Conservation (phyloP, 2,888 invertebrate species). For the Sinodicranocentrus sp. region DNA sequence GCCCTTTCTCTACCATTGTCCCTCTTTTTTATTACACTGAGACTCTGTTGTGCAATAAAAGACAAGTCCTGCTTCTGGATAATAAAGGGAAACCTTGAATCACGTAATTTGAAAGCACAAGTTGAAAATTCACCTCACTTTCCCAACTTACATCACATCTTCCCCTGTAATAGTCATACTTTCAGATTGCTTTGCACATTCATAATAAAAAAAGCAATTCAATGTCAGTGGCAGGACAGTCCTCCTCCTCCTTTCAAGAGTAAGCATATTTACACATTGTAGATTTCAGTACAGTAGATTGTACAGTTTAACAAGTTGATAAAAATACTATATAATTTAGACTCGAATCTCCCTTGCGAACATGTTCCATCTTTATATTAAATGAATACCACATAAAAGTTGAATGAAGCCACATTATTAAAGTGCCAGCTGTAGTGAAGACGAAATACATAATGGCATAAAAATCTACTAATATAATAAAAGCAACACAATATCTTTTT, state of each 20-base stretch:
- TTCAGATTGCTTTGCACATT: constrained; percentile 18
- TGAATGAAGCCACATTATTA: constrained; percentile 23
- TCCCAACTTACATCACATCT: neutral
- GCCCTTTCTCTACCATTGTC: neutral
- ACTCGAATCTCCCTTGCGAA: neutral
- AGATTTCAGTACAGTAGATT: no score
- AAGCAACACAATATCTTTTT: constrained; percentile 19
- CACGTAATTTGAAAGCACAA: neutral
- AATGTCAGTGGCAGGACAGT: constrained; percentile 30
- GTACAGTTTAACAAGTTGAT: constrained; percentile 8
- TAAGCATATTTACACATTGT: neutral
- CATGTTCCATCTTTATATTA: neutral
- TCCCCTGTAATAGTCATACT: constrained; percentile 1
- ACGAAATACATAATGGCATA: neutral
- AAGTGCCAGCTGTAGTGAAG: neutral
- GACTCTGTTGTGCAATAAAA: constrained; percentile 23
- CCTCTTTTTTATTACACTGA: constrained; percentile 12
- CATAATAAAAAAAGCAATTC: constrained; percentile 38
- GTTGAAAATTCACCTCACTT: constrained; percentile 6
- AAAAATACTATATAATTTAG: constrained; percentile 11
- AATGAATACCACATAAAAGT: neutral
- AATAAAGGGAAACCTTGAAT: neutral
- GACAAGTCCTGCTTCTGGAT: neutral
- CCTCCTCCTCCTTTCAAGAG: neutral
- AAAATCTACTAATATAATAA: constrained; percentile 3